Base-by-base conservation (phyloP, 1,140 invertebrate species). In the Cephus cinctus region DNA sequence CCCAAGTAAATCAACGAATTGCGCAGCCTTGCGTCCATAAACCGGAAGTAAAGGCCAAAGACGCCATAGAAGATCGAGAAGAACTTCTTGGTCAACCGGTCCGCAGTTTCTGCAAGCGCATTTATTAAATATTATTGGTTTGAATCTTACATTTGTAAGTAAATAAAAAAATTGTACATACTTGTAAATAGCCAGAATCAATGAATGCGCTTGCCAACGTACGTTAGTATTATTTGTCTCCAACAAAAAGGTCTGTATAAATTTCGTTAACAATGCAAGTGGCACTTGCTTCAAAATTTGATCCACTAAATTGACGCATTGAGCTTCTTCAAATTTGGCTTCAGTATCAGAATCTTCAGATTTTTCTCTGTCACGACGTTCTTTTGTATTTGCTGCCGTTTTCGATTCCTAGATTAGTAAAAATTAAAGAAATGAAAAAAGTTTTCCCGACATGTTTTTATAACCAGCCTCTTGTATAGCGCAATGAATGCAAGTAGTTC, bases 1-100 rank as follows among this genome's bases (percentile, higher is more conserved):
- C 0, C 95, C 96, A 0, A 98, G 80, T 0, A 98, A 77, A 73
- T 98, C 96, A 1, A 98, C 94, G 78, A 98, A 98, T 73, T 98
- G 96, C 0, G 92, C 87, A 2, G 94, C 94, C 73, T 97, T 93
- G 0, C 90, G 80, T 2, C 96, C 96, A 68, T 95, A 97, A 40
- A 87, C 83, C 0, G 93, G 92, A 22, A 98, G 77, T 32, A 90
- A 78, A 2, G 91, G 91, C 95, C 96, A 98, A 21, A 98, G 72
- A 31, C 83, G 83, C 94, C 94, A 97, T 56, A 98, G 76, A 3
- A 94, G 76, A 41, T 90, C 88, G 0, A 97, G 76, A 12, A 98
- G 65, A 9, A 78, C 76, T 54, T 90, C 86, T 66, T 95, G 92
- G 56, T 96, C 88, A 1, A 78, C 59, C 30, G 83, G 76, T 12